Percentiles rank a stretch among this genome's conserved stretches.
Conservation (phyloP, 2,888 invertebrate genomes). For the Tortrix viridana region DNA sequence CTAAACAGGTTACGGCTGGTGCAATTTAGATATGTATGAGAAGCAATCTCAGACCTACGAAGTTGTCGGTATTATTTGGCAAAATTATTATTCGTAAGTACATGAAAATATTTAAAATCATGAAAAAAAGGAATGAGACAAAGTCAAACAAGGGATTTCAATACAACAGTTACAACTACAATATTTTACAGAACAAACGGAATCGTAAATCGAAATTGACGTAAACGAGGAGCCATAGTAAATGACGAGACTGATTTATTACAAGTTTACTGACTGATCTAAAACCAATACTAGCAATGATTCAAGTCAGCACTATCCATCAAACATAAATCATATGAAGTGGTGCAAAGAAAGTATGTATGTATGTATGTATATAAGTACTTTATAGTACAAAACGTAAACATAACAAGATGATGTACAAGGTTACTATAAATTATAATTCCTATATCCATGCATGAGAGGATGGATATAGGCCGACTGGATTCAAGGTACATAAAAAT, state of each 20-base stretch:
- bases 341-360: constrained; percentile 10
- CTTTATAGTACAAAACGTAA: too few relatives aligned
- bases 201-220: constrained; percentile 30
- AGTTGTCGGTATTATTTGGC: neutral
- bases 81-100: too few relatives aligned
- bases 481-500: too few relatives aligned
- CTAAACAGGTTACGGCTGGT: neutral
- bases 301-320: constrained; percentile 8
- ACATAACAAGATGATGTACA: too few relatives aligned
- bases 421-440: neutral
- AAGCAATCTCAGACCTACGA: neutral
- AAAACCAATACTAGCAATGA: constrained; percentile 23
- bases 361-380: neutral
- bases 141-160: neutral
- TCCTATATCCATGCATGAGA: too few relatives aligned
- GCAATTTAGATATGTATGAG: neutral
- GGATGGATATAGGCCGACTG: too few relatives aligned
- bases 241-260: constrained; percentile 30
- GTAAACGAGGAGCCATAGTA: constrained; percentile 25
- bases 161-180: constrained; percentile 8
- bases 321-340: constrained; percentile 14
- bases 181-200: constrained; percentile 23
- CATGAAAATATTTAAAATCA: too few relatives aligned
- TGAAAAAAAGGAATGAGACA: too few relatives aligned
- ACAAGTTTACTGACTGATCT: constrained; percentile 19